Base-by-base conservation (phyloP, 2,888 invertebrate genomes). In the Andrena trimmerana region DNA sequence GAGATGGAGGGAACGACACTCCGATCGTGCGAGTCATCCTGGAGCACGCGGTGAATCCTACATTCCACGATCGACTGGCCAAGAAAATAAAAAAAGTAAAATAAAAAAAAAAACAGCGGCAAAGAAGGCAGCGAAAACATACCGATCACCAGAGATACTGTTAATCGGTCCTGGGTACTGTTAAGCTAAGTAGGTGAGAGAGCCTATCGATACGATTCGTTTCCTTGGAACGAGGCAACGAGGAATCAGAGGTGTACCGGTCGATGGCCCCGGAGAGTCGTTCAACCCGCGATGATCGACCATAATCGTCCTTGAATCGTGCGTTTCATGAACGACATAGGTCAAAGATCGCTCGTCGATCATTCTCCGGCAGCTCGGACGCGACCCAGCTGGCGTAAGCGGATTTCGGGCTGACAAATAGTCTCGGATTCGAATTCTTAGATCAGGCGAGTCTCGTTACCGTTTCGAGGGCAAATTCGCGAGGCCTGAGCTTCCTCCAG, bases 251-350 rank as follows among this genome's bases (percentile, higher is more conserved):
- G 86, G 87, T 86, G 57, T 83, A 71, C 88, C 88, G 91, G 92
- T 93, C 93, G 93, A 92, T 91, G 93, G 91, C 92, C 91, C 85
- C 68, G 29, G 85, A 84, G 90, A 92, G 93, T 93, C 93, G 91
- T 93, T 93, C 93, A 93, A 93, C 93, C 89, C 86, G 77, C 77
- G 65, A 70, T 31, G 83, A 70, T 86, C 72, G 86, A 83, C 84
- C 85, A 85, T 84, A 75, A 78, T 87, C 89, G 90, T 87, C 91
- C 90, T 91, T 90, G 91, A 88, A 87, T 87, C 89, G 81, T 82
- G 84, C 54, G 71, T 80, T 75, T 83, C 82, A 54, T 10, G 74
- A 69, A 54, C 68, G 71, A 68, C 71, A 70, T 66, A 54, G 70
- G 76, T 81, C 78, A 67, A 50, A 71, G 81, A 75, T 80, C 75